phyloP scores from a whole-genome alignment of 2,888 invertebrate species.

The Cheilosia scutellata region DNA sequence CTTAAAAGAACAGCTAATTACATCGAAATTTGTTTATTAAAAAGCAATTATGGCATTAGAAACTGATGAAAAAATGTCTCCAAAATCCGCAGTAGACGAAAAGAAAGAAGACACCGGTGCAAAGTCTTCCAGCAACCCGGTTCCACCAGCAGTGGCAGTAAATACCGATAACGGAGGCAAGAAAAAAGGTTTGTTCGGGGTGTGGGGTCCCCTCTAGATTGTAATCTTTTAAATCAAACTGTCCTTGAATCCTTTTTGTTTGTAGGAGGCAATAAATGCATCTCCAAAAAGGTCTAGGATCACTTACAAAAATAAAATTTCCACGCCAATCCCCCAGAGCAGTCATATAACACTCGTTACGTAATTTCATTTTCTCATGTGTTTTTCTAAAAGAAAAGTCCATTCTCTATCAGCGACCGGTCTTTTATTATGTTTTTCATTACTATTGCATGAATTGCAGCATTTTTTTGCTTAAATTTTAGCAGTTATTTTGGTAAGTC shows the following conservation, averaged over 20 bases:
- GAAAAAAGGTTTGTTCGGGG: conserved; percentile 76
- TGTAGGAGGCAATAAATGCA: conserved; percentile 8
- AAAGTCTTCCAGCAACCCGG: conserved; percentile 51
- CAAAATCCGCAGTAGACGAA: conserved; percentile 45
- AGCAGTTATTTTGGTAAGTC: conserved; percentile 23
- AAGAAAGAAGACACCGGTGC: conserved; percentile 64
- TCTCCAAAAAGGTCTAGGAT: neutral
- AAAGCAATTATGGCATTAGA: conserved; percentile 71
- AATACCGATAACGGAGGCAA: conserved; percentile 66
- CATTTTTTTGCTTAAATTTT: conserved; percentile 10
- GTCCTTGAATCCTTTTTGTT: conserved; percentile 1
- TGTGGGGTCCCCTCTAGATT: neutral
- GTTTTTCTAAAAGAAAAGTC: conserved; percentile 72
- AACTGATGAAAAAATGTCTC: conserved; percentile 56
- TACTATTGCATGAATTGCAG: neutral
- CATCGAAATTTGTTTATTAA: conserved; percentile 42
- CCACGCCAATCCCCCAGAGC: conserved; percentile 44
- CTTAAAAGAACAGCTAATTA: conserved; percentile 28
- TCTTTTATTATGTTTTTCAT: conserved; percentile 42
- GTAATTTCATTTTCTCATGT: conserved; percentile 75
- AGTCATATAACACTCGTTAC: conserved; percentile 76
- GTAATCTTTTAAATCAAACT: neutral
- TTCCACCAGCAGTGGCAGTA: conserved; percentile 37
- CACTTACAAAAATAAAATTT: conserved; percentile 33
- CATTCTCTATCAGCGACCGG: conserved; percentile 36